Evolutionary conservation across 2,888 invertebrate genomes (phyloP), one percentile per base, ranked within the genome.

Genomic region (Aphelenchoides bicaudatus): DNA sequence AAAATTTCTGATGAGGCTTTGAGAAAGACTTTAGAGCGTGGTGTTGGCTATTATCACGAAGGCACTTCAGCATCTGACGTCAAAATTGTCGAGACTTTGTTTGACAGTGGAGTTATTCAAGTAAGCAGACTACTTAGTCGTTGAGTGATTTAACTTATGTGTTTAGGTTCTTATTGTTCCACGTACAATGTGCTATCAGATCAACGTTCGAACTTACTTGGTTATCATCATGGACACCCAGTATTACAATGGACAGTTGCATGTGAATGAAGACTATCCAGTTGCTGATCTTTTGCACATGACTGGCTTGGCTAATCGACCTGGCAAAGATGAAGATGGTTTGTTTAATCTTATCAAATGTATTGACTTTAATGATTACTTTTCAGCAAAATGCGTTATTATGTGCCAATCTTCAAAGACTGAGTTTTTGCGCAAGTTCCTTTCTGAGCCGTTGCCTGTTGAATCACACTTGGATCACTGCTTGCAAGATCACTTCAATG

Each of bases 401-500:
- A 88, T 99, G 85, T 98, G 98, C 81, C 96, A 92, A 74, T 88
- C 88, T 56, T 91, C 93, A 8, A 98, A 96, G 82, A 96, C 94
- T 82, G 92, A 94, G 72, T 94, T 93, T 85, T 96, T 91, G 83
- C 91, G 93, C 79, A 98, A 98, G 80, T 90, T 99, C 80, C 84
- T 98, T 50, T 92, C 91, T 79, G 96, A 98, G 80, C 92, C 94
- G 0, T 81, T 98, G 57, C 96, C 96, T 0, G 88, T 96, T 0
- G 96, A 96, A 86, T 94, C 93, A 66, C 96, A 98, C 81, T 83
- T 99, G 71, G 96, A 99, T 83, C 96, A 96, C 78, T 86, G 91
- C 63, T 85, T 99, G 2, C 96, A 98, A 81, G 98, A 99, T 83
- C 98, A 99, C 82, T 92, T 99, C 81, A 99, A 98, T 82, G 98